A percentile compares a stretch with the other conserved stretches of the same genome.
These are phyloP conservation scores for Mirounga angustirostris DNA, from an alignment of 2,113 vertebrate species.

Conservation along the genomic window DNA sequence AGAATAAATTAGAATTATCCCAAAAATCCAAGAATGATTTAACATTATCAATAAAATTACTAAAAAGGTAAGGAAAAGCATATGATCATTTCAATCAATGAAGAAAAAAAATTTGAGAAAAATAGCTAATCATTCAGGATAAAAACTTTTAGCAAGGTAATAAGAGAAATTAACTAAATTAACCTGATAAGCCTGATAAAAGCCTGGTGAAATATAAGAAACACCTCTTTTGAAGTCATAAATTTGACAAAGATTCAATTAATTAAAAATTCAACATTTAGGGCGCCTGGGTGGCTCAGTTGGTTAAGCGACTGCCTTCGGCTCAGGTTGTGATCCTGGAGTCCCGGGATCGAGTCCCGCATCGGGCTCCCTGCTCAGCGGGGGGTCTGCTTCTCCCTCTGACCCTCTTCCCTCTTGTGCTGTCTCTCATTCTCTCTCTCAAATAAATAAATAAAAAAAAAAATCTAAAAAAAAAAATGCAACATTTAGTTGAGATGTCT, in stretches of 20 bases:
- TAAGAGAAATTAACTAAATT: background rate
- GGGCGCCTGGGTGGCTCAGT: too few relatives aligned
- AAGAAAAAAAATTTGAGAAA: background rate
- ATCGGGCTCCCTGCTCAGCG: too few relatives aligned
- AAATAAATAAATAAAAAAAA: too few relatives aligned
- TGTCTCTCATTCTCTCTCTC: too few relatives aligned
- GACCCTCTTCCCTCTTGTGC: too few relatives aligned
- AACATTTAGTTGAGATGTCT: background rate
- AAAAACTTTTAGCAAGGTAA: slow-evolving; percentile 5
- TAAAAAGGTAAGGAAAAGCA: background rate
- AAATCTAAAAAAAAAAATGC: background rate
- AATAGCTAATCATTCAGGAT: background rate
- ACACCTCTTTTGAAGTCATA: background rate
- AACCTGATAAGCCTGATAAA: background rate
- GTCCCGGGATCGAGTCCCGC: too few relatives aligned
- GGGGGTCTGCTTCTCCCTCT: too few relatives aligned
- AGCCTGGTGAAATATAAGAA: background rate
- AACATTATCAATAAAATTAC: background rate
- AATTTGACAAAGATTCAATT: background rate
- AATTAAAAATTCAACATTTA: background rate
- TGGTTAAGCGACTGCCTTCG: too few relatives aligned
- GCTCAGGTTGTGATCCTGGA: too few relatives aligned
- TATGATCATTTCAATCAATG: background rate
- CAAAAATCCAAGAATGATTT: background rate
- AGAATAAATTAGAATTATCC: background rate